Base-by-base conservation (phyloP, 23 tunicate genomes). In the Halocynthia roretzi region DNA sequence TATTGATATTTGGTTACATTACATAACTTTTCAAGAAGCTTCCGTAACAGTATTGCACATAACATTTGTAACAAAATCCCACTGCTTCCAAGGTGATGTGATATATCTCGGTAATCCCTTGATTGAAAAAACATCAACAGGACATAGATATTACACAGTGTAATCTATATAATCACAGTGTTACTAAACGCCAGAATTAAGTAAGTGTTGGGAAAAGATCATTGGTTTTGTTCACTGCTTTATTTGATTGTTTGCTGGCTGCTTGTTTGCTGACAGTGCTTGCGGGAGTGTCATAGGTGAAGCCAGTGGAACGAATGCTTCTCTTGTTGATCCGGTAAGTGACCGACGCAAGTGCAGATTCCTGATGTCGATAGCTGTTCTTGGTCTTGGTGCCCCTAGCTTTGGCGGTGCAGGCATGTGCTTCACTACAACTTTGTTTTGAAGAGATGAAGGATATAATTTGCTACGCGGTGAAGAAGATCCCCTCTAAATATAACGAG, bases 361-460 rank as follows among this genome's bases (percentile, higher is more conserved):
- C 31, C 78, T 54, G 31, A 74, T 5, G 31, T 54, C 78, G 14
- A 64, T 53, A 14, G 78, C 56, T 1, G 78, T 74, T 74, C 78
- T 53, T 8, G 78, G 78, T 53, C 78, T 53, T 74, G 78, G 78
- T 20, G 64, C 78, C 40, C 78, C 78, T 8, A 54, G 64, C 31
- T 56, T 53, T 10, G 78, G 78, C 14, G 78, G 78, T 8, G 78
- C 78, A 19, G 78, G 78, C 12, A 74, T 64, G 78, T 52, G 78
- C 9, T 64, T 40, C 8, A 8, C 10, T 22, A 8, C 31, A 8
- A 15, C 22, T 8, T 14, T 44, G 21, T 74, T 54, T 52, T 62
- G 65, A 31, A 31, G 44, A 19, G 78, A 74, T 8, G 56, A 14
- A 12, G 78, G 78, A 31, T 31, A 31, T 31, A 31, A 31, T 31